A percentile compares a stretch with the other conserved stretches of the same genome.
These are phyloP conservation scores for Apogon hyalosoma DNA, from an alignment of 2,797 vertebrate species.

Conservation along the genomic window DNA sequence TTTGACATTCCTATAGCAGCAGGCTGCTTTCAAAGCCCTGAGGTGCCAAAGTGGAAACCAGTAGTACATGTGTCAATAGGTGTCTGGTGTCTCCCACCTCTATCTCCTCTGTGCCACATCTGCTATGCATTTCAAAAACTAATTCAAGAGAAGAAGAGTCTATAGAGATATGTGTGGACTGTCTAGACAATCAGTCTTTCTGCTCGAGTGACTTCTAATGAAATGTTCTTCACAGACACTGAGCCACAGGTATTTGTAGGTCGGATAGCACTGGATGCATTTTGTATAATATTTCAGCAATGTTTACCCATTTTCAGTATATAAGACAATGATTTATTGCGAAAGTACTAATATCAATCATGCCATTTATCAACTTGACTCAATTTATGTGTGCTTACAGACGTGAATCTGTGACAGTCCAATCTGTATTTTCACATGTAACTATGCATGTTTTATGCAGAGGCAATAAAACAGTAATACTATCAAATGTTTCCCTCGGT, in stretches of 20 bases:
- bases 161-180: slow-evolving; percentile 49
- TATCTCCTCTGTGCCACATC: slow-evolving; percentile 74
- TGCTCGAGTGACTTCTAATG: slow-evolving; percentile 43
- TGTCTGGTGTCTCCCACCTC: slow-evolving; percentile 79
- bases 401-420: slow-evolving; percentile 2
- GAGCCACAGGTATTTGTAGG: slow-evolving; percentile 34
- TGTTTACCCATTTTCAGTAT: background rate
- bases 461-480: slow-evolving; percentile 1
- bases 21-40: slow-evolving; percentile 77
- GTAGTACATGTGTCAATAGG: slow-evolving; percentile 83
- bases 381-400: background rate
- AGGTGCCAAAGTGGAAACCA: slow-evolving; percentile 84
- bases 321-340: slow-evolving; percentile 16
- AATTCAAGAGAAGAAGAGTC: slow-evolving; percentile 75
- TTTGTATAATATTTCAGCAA: slow-evolving; percentile 13
- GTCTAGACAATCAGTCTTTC: slow-evolving; percentile 72
- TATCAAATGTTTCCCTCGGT: slow-evolving; percentile 22
- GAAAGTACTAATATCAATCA: background rate
- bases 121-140: slow-evolving; percentile 76
- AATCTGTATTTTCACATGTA: background rate
- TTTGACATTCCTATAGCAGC: slow-evolving; percentile 83
- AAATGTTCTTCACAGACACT: slow-evolving; percentile 44
- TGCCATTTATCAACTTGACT: slow-evolving; percentile 12
- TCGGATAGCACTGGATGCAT: slow-evolving; percentile 25
- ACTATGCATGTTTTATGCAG: background rate